phyloP scores from a whole-genome alignment of 2,113 vertebrate genomes.

The human region GRCh38 chr12:87058501-87059000 shows the following conservation, averaged over 20 bases:
- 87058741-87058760: not conserved
- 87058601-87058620: not conserved
- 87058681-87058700: not conserved
- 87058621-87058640: not conserved
- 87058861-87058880: not conserved
- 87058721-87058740: not conserved
- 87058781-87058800: not conserved
- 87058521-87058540: not conserved
- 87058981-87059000: not conserved
- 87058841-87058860: not conserved
- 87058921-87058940: not conserved
- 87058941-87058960: not conserved
- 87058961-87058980: not conserved
- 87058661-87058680: not conserved
- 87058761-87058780: not conserved
- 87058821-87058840: not conserved
- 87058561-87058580: not conserved
- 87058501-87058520: not conserved
- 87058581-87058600: not conserved
- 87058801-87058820: not conserved
- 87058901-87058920: not conserved
- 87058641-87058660: not conserved
- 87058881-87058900: not conserved
- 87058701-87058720: not conserved
- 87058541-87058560: not conserved